These are phyloP conservation scores for Polypedilum pembai DNA, from an alignment of 1,140 invertebrate genomes.

Conservation along the genomic window DNA sequence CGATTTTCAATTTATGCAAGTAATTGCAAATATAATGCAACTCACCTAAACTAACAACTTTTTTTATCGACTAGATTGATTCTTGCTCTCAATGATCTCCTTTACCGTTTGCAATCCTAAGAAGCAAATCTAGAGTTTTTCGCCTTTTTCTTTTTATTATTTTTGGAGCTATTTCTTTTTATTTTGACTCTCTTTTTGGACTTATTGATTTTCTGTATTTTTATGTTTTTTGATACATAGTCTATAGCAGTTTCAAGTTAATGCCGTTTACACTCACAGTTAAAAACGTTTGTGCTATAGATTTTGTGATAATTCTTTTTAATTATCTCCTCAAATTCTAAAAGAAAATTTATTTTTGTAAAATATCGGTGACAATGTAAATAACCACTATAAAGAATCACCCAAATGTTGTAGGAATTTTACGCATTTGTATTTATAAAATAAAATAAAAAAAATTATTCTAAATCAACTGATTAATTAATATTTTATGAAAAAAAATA, in stretches of 20 bases:
- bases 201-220: not conserved
- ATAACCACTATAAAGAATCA: no score
- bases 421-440: no score
- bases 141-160: not conserved
- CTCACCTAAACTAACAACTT: not conserved
- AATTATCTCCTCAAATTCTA: no score
- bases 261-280: not conserved
- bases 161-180: not conserved
- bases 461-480: no score
- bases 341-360: no score
- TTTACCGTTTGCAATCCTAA: not conserved
- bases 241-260: not conserved
- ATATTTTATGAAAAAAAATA: no score
- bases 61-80: not conserved
- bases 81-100: not conserved
- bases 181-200: not conserved
- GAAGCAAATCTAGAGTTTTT: not conserved
- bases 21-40: not conserved
- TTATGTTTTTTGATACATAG: conserved; percentile 1
- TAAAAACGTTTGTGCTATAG: not conserved
- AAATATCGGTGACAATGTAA: no score
- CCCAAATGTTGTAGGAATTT: no score
- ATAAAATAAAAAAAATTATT: no score
- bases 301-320: not conserved
- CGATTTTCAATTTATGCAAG: not conserved